Evolutionary conservation across 2,888 invertebrate species (phyloP).

Genomic region (Brachyptera risi): DNA sequence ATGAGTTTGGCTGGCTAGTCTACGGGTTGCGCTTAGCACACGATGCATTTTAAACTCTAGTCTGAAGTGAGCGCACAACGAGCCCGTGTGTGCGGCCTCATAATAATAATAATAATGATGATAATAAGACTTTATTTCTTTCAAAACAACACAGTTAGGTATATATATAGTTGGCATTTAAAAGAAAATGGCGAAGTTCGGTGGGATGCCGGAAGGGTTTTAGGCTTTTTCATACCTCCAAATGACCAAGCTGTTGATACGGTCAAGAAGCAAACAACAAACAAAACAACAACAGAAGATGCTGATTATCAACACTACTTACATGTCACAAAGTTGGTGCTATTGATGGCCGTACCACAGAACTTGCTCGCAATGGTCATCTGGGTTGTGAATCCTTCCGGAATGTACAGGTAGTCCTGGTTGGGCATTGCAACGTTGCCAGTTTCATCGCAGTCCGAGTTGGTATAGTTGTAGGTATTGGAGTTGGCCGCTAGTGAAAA

Average conservation of each 20-base stretch:
- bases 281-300: not conserved
- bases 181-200: too few species aligned
- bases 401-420: conserved; percentile 23
- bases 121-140: too few species aligned
- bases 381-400: conserved; percentile 11
- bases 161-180: too few species aligned
- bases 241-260: too few species aligned
- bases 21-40: too few species aligned
- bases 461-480: not conserved
- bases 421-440: not conserved
- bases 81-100: too few species aligned
- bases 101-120: too few species aligned
- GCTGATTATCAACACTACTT: not conserved
- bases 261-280: not conserved
- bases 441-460: not conserved
- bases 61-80: too few species aligned
- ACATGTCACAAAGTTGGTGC: conserved; percentile 5
- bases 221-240: not conserved
- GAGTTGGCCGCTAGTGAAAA: conserved; percentile 45
- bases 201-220: too few species aligned
- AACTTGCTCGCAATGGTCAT: conserved; percentile 10
- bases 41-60: too few species aligned
- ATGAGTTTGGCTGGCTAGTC: too few species aligned
- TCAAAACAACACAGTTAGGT: too few species aligned
- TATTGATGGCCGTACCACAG: not conserved